Evolutionary conservation across 1,140 invertebrate species (phyloP), one percentile per base, ranked within the genome.

Genomic region (Hylaeus anthracinus): DNA sequence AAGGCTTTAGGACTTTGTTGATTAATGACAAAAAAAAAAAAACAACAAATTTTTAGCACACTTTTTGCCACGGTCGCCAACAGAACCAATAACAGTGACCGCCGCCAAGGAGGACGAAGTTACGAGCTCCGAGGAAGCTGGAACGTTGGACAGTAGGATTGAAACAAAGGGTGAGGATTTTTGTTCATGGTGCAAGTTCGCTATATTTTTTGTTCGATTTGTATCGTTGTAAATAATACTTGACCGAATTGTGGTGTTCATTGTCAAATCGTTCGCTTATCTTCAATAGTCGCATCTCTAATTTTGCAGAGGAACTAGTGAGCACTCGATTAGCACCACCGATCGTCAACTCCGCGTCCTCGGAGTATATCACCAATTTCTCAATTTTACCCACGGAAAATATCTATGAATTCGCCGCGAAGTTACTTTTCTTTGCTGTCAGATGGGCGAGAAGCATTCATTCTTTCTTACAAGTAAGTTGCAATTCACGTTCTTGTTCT

Each of bases 391-490:
- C 94, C 12, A 91, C 92, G 56, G 96, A 97, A 86, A 95, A 94
- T 76, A 92, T 96, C 14, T 96, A 97, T 88, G 96, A 97, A 89
- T 95, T 95, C 2, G 96, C 96, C 2, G 96, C 96, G 1, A 97
- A 97, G 89, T 90, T 98, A n/a, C 92, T 98, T 9, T 96, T 97
- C 86, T 90, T 97, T 1, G 94, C 96, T 0, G 95, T 98, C 5
- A 96, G 97, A 89, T 97, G 97, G 96, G 95, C 97, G 0, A 94
- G 95, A 83, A 96, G 95, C 71, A 96, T 97, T 63, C 95, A 96
- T 0, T 96, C 96, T 0, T 97, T 97, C 89, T 88, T 95, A 53
- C 96, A 97, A 90, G 95, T 95, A 92, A 80, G 75, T 86, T 72
- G 2, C 5, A 58, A 72, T 51, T 9, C 51, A 26, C 0, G 26